These are phyloP conservation scores for Ceratitis capitata DNA, from an alignment of 1,140 invertebrate genomes.

Conservation along the genomic window DNA sequence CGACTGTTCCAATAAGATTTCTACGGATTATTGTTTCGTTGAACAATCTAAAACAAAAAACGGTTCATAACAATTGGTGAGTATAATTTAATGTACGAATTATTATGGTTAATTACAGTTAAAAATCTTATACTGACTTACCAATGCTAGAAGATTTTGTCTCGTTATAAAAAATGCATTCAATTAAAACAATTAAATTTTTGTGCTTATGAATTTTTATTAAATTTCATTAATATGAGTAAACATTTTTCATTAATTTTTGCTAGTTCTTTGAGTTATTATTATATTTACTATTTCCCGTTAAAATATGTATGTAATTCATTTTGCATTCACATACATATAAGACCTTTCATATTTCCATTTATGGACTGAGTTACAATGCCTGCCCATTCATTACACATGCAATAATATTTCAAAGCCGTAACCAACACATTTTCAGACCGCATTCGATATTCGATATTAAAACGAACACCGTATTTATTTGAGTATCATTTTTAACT, in stretches of 20 bases:
- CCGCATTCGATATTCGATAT: background rate
- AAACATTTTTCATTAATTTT: slow-evolving; percentile 31
- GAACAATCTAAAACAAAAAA: too few relatives aligned
- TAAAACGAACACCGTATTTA: background rate
- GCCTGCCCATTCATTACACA: too few relatives aligned
- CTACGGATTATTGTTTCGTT: too few relatives aligned
- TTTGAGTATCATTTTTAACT: too few relatives aligned
- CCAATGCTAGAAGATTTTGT: too few relatives aligned
- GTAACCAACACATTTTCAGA: background rate
- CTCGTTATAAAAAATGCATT: background rate
- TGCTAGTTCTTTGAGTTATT: background rate
- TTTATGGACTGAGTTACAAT: background rate
- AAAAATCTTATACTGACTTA: too few relatives aligned
- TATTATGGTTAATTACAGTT: too few relatives aligned
- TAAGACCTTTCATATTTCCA: background rate
- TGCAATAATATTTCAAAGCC: background rate
- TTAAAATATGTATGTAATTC: background rate
- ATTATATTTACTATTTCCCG: slow-evolving; percentile 8
- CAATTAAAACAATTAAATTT: background rate
- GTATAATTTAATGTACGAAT: too few relatives aligned
- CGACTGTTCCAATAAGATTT: too few relatives aligned
- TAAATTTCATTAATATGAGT: slow-evolving; percentile 19
- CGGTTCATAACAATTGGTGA: too few relatives aligned
- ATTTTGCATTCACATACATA: background rate
- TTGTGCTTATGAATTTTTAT: slow-evolving; percentile 32